Conservation (phyloP, 2,113 vertebrate species). For the Variabilichromis moorii region DNA sequence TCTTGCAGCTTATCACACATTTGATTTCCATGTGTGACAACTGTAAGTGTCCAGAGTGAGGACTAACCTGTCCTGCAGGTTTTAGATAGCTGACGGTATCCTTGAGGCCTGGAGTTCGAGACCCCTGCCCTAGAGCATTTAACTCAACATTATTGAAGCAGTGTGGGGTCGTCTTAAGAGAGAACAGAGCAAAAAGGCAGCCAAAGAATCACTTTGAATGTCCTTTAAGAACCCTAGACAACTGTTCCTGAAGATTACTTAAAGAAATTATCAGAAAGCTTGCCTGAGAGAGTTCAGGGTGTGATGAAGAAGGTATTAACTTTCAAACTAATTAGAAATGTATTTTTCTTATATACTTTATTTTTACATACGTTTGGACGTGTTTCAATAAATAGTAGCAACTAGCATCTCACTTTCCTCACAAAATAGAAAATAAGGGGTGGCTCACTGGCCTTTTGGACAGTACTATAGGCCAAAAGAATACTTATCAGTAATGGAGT, state of each 20-base stretch:
- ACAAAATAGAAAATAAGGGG: background rate
- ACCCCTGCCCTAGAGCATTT: accelerated
- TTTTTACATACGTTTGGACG: accelerated
- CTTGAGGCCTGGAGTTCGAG: background rate
- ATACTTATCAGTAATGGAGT: background rate
- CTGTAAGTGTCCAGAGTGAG: too few relatives aligned
- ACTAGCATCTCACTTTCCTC: background rate
- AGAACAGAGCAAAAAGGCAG: background rate
- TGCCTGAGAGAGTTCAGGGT: background rate
- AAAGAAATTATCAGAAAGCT: background rate
- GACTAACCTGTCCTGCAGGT: background rate
- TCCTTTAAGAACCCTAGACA: background rate
- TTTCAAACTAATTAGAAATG: background rate
- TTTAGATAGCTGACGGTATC: background rate
- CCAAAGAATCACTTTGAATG: background rate
- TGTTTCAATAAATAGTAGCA: background rate
- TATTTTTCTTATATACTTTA: background rate
- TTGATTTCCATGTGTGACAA: too few relatives aligned
- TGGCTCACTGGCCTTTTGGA: background rate
- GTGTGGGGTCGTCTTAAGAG: background rate
- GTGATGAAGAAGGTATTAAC: background rate
- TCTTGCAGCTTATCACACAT: too few relatives aligned
- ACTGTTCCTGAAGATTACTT: background rate
- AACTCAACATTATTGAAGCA: background rate
- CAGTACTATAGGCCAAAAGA: background rate